Evolutionary conservation across 2,888 invertebrate species (phyloP).

Genomic region (Agapostemon virescens): DNA sequence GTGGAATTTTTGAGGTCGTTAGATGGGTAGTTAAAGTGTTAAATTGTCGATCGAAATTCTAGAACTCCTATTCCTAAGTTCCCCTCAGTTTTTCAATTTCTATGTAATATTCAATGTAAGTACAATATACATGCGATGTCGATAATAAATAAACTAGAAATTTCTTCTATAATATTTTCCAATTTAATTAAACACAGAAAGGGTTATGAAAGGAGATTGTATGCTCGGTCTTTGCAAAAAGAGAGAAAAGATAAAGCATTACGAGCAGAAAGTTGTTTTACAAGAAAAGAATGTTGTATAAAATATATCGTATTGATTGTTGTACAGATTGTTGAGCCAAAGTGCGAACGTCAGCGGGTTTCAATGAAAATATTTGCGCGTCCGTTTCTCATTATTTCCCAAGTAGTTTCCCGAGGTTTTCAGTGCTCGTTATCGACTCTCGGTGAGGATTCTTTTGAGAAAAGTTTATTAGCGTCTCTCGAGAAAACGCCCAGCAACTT

Average conservation of each 20-base stretch:
- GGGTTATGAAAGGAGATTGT: not conserved
- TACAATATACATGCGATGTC: too few relatives aligned
- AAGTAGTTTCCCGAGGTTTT: constrained; percentile 12
- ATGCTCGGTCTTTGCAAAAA: not conserved
- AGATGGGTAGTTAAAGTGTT: too few relatives aligned
- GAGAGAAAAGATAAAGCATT: not conserved
- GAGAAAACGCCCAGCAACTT: constrained; percentile 30
- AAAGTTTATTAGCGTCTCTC: constrained; percentile 48
- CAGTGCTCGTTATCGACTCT: constrained; percentile 35
- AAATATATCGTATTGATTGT: not conserved
- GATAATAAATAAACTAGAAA: too few relatives aligned
- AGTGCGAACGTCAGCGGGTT: not conserved
- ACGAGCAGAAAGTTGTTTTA: not conserved
- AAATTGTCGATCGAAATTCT: too few relatives aligned
- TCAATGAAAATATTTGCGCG: not conserved
- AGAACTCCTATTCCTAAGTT: too few relatives aligned
- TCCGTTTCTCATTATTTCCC: not conserved
- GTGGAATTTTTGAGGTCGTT: too few relatives aligned
- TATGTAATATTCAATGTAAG: too few relatives aligned
- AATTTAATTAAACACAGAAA: too few relatives aligned
- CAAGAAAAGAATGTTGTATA: not conserved
- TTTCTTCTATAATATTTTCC: too few relatives aligned
- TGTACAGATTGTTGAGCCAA: not conserved
- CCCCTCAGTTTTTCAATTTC: too few relatives aligned
- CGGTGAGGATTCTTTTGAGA: constrained; percentile 20